Evolutionary conservation across 1,140 invertebrate species (phyloP), one percentile per base, ranked within the genome.

Genomic region (Philotrypesis tridentata): DNA sequence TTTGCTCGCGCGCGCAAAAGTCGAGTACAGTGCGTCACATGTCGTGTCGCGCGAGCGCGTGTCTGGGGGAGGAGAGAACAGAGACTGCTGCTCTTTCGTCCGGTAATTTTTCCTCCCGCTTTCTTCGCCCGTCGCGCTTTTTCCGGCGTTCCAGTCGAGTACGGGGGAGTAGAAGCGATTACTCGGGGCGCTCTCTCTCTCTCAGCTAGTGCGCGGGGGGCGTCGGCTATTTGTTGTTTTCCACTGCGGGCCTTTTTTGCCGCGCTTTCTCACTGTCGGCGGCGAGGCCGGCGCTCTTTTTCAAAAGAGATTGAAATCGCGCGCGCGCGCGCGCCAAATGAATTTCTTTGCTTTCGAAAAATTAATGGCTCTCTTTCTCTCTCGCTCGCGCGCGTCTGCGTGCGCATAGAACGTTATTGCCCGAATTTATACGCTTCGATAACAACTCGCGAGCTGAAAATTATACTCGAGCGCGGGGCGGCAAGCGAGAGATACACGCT

Each of bases 161-260:
- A 48, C 17, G 17, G 43, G 43, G 31, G 25, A 55, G 55, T 17
- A 25, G 61, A 65, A 65, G 21, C 55, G 61, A 76, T 65, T 63
- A 63, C 60, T 76, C 60, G 73, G 12, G 73, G 12, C 31, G 17
- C 48, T 4, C n/a, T n/a, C n/a, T n/a, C n/a, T n/a, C n/a, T n/a
- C n/a, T n/a, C n/a, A n/a, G n/a, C n/a, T n/a, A n/a, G n/a, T n/a
- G n/a, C n/a, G n/a, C n/a, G n/a, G n/a, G n/a, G n/a, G n/a, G 48
- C 48, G 48, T 55, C 12, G 65, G 27, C 72, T 40, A 74, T 74
- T 74, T 74, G 72, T 74, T 55, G 72, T 74, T 55, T n/a, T 31
- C 31, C 9, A n/a, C 25, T 29, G 33, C n/a, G 61, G 14, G 27
- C 31, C 48, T 61, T 65, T 67, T 77, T 48, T 60, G 27, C 21